phyloP scores from a whole-genome alignment of 2,888 invertebrate genomes.

The Lapara coniferarum region DNA sequence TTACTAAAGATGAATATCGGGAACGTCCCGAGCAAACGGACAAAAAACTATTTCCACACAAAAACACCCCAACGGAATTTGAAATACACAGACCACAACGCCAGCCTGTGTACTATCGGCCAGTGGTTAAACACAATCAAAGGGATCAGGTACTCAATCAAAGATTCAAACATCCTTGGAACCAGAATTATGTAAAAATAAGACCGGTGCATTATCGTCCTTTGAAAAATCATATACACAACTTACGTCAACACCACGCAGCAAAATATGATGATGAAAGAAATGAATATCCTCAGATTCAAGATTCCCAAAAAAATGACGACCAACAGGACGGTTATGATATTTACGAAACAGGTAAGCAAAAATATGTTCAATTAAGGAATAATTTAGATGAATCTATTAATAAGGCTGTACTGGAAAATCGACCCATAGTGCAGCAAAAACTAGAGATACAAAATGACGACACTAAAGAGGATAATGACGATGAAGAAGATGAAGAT shows the following conservation, averaged over 20 bases:
- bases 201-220: constrained; percentile 73
- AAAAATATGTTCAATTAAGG: constrained; percentile 65
- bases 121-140: constrained; percentile 46
- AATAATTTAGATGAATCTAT: constrained; percentile 73
- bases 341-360: constrained; percentile 78
- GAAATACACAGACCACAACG: constrained; percentile 72
- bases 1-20: constrained; percentile 66
- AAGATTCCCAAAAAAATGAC: constrained; percentile 50
- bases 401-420: constrained; percentile 60
- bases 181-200: constrained; percentile 71
- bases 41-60: constrained; percentile 63
- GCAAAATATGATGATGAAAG: constrained; percentile 73
- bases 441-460: constrained; percentile 65
- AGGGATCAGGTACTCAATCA: constrained; percentile 65
- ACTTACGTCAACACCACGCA: constrained; percentile 71
- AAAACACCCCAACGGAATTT: constrained; percentile 61
- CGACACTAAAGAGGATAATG: constrained; percentile 44
- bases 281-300: constrained; percentile 77
- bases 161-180: constrained; percentile 73
- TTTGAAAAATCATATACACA: constrained; percentile 66
- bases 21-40: constrained; percentile 69
- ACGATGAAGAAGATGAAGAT: constrained; percentile 58
- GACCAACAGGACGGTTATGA: constrained; percentile 81
- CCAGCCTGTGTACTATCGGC: constrained; percentile 68
- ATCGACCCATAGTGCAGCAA: constrained; percentile 53